Conservation (phyloP, 2,797 vertebrate genomes). For the Cyprinella venusta region DNA sequence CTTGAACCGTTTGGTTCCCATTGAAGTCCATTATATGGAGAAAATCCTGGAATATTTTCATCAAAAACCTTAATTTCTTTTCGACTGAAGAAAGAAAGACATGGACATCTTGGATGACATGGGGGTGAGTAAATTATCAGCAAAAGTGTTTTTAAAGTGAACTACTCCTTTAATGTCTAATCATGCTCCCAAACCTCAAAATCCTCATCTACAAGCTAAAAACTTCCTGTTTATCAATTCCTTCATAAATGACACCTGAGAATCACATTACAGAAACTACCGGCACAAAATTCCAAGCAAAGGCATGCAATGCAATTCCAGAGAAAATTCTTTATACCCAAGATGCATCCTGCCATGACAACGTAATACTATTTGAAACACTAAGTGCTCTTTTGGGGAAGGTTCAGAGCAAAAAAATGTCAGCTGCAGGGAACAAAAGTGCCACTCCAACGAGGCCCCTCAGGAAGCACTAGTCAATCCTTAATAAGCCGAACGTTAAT, state of each 20-base stretch:
- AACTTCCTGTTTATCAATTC: neutral
- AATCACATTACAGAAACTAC: neutral
- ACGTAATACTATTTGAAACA: neutral
- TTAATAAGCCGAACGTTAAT: constrained; percentile 71
- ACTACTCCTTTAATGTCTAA: neutral
- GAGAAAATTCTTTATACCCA: constrained; percentile 1
- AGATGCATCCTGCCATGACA: neutral
- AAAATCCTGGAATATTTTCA: no score
- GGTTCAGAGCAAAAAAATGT: constrained; percentile 17
- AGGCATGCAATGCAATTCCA: neutral
- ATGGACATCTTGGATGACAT: no score
- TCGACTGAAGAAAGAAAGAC: no score
- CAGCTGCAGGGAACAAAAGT: constrained; percentile 54
- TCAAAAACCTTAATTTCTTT: no score
- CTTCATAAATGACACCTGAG: neutral
- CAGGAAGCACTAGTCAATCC: constrained; percentile 60
- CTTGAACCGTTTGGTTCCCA: no score
- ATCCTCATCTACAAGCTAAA: neutral
- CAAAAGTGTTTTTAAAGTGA: no score
- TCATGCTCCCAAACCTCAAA: neutral
- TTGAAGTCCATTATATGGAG: no score
- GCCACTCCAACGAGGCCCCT: constrained; percentile 61
- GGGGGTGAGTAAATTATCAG: no score
- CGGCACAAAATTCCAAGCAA: neutral
- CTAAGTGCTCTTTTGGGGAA: constrained; percentile 5